Base-by-base conservation (phyloP, 2,113 vertebrate genomes). In the Corapipo altera region DNA sequence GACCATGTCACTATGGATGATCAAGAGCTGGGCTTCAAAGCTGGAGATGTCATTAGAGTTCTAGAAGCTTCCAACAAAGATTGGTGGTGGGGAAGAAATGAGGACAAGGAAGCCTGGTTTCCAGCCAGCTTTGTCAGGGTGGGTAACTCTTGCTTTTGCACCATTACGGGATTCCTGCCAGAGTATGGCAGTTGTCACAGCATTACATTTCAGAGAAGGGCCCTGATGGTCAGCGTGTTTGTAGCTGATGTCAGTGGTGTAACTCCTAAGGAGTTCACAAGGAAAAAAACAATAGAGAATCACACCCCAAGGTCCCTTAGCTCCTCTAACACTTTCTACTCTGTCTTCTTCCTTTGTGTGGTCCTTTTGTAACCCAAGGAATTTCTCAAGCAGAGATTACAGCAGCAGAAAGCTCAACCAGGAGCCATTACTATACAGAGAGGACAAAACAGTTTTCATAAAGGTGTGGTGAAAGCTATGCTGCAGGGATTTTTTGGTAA, bases 1-100 rank as follows among this genome's bases (percentile, higher is more conserved):
- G 99, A 99, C 97, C 99, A 99, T 57, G 99, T 99, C 97, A 99
- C 99, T 73, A 99, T 99, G 99, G 99, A 99, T 57, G 99, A 99
- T 96, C 99, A 99, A 97, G 99, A 99, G 96, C 97, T 99, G 97
- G 99, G 98, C 96, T 99, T 99, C 98, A 99, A 99, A 98, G 99
- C 99, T 12, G 99, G 99, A 84, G 99, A 99, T 59, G 99, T 99
- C 95, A 99, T 99, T 97, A 98, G 98, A 82, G 98, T 99, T 70
- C 97, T 99, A 89, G 99, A 99, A 85, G 99, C 98, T 70, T 98
- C 98, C 12, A 98, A 99, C 94, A 99, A 99, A 92, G 99, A 99
- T 94, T 99, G 99, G 99, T 99, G 99, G 99, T 99, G 99, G 99
- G 99, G 99, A 74, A 98, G 98, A 81, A 99, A 98, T 4, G 98